These are phyloP conservation scores for Neodontobutis hainanensis DNA, from an alignment of 2,113 vertebrate genomes.

Conservation along the genomic window DNA sequence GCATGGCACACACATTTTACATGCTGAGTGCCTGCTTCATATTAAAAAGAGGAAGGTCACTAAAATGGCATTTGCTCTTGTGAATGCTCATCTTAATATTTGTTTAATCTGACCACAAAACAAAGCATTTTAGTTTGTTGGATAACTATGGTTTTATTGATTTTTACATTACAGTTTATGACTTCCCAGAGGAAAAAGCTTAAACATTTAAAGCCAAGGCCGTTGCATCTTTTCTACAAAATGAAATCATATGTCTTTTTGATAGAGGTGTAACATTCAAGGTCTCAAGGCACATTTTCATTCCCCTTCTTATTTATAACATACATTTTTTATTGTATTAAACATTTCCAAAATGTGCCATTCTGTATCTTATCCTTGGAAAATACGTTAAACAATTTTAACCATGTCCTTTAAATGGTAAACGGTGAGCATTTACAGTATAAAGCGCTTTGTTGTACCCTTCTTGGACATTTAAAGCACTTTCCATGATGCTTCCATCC, in stretches of 20 bases:
- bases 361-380: constrained; percentile 7
- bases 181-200: constrained; percentile 21
- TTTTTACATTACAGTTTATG: constrained; percentile 36
- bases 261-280: background rate
- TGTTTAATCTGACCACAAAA: constrained; percentile 29
- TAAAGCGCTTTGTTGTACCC: too few species aligned
- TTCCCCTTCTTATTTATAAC: background rate
- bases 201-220: constrained; percentile 3
- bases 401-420: constrained; percentile 2
- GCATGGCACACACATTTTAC: constrained; percentile 9
- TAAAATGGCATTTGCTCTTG: constrained; percentile 1
- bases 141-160: constrained; percentile 20
- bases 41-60: constrained; percentile 32
- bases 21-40: constrained; percentile 10
- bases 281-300: constrained; percentile 7
- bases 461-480: too few species aligned
- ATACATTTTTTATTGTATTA: constrained; percentile 2
- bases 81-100: constrained; percentile 11
- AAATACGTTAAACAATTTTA: constrained; percentile 1
- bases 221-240: constrained; percentile 13
- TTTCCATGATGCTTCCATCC: too few species aligned
- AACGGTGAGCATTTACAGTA: too few species aligned
- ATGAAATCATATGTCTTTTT: constrained; percentile 29
- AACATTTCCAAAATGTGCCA: background rate
- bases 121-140: constrained; percentile 9